Percentiles rank a stretch among this genome's conserved stretches.
Conservation (phyloP, 2,113 vertebrate species). For the Salvelinus alpinus region DNA sequence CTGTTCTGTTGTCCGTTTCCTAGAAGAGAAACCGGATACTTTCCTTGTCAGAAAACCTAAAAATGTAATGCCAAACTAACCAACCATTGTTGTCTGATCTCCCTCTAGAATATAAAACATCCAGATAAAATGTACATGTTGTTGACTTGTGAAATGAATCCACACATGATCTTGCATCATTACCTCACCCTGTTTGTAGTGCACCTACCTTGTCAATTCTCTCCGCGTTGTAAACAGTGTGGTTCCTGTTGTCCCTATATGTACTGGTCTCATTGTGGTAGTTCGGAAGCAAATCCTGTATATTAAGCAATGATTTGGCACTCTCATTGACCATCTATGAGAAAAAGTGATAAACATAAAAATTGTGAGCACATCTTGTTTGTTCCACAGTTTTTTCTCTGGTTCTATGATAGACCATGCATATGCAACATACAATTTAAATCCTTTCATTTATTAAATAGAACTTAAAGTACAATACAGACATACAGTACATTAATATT, state of each 20-base stretch:
- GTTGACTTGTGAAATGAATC: no score
- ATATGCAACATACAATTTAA: no score
- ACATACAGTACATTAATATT: no score
- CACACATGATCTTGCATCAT: no score
- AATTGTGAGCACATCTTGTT: no score
- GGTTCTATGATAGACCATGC: no score
- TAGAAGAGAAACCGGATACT: conserved; percentile 44
- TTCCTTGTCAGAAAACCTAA: background rate
- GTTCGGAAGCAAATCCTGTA: conserved; percentile 69
- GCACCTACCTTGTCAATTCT: conserved; percentile 78
- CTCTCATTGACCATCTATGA: conserved; percentile 88
- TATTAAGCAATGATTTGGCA: conserved; percentile 65
- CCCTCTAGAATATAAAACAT: background rate
- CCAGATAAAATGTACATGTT: no score
- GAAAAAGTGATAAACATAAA: background rate
- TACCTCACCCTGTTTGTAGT: no score
- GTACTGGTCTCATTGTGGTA: conserved; percentile 74
- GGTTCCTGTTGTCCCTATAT: conserved; percentile 72
- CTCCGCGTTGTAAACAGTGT: conserved; percentile 69
- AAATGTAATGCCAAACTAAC: background rate
- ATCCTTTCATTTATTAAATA: no score
- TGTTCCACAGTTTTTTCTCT: no score
- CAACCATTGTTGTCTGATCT: background rate
- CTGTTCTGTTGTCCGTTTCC: conserved; percentile 81
- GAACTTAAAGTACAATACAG: no score